These are phyloP conservation scores for Limnephilus marmoratus DNA, from an alignment of 2,888 invertebrate species.

Conservation along the genomic window DNA sequence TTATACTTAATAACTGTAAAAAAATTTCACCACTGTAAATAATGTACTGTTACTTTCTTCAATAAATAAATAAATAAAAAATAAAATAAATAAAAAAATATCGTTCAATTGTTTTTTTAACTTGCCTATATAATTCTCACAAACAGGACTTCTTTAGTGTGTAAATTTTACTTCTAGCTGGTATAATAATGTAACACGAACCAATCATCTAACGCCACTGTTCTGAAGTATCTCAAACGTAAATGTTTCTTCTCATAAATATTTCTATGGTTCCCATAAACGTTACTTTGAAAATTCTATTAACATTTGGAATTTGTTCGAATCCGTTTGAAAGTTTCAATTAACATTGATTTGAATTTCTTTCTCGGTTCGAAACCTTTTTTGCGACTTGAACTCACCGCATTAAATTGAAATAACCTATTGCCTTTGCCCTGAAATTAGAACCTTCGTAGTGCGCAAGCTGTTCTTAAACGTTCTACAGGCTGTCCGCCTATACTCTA, in stretches of 20 bases:
- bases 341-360: slow-evolving; percentile 11
- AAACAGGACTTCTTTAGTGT: too few relatives aligned
- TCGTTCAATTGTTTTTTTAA: too few relatives aligned
- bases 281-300: neutral
- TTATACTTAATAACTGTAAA: too few relatives aligned
- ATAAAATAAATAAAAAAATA: too few relatives aligned
- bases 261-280: neutral
- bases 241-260: neutral
- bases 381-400: slow-evolving; percentile 9
- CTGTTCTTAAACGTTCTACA: slow-evolving; percentile 27
- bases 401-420: slow-evolving; percentile 33
- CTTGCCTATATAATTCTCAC: too few relatives aligned
- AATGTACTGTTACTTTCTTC: too few relatives aligned
- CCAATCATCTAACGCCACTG: neutral
- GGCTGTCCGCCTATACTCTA: slow-evolving; percentile 48
- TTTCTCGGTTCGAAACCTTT: slow-evolving; percentile 4
- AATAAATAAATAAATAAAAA: too few relatives aligned
- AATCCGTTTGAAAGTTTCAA: neutral
- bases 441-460: neutral
- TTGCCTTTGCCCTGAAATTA: slow-evolving; percentile 21
- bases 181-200: neutral
- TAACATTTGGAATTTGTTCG: neutral
- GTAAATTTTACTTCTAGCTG: too few relatives aligned
- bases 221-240: neutral
- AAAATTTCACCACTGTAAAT: too few relatives aligned